phyloP scores from a whole-genome alignment of 2,888 invertebrate genomes.

The Cosmorhoe ocellata region DNA sequence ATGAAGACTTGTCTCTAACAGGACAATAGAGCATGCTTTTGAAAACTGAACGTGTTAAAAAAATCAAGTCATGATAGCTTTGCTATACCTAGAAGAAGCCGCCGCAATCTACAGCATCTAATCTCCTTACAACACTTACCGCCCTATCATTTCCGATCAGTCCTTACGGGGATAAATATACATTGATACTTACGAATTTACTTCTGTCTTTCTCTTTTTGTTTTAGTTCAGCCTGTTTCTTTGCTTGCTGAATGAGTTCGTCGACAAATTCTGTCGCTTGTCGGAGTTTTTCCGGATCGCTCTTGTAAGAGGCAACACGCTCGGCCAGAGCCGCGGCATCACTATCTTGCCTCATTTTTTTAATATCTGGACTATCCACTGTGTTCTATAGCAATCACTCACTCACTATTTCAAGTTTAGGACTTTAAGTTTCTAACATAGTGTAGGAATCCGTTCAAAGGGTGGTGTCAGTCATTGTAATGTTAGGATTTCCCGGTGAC shows the following conservation, averaged over 20 bases:
- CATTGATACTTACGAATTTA: constrained; percentile 81
- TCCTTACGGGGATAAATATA: constrained; percentile 74
- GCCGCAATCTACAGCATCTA: constrained; percentile 63
- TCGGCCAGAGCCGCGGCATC: constrained; percentile 67
- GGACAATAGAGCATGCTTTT: constrained; percentile 48
- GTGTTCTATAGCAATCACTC: constrained; percentile 14
- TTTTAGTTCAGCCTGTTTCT: constrained; percentile 82
- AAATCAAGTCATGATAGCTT: constrained; percentile 42
- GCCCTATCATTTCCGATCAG: constrained; percentile 73
- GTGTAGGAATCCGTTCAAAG: constrained; percentile 40
- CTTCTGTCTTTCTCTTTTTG: constrained; percentile 82
- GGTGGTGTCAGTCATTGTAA: constrained; percentile 56
- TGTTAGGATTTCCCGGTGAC: constrained; percentile 12
- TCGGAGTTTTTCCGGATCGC: constrained; percentile 83
- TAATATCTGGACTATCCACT: constrained; percentile 13
- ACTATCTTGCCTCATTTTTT: constrained; percentile 69
- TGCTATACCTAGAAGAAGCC: constrained; percentile 70
- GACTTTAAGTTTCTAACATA: constrained; percentile 37
- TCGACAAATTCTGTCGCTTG: constrained; percentile 83
- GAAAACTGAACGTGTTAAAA: constrained; percentile 18
- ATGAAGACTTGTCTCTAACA: constrained; percentile 33
- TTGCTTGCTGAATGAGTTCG: constrained; percentile 83
- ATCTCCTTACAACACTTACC: constrained; percentile 74
- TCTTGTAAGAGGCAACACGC: constrained; percentile 82
- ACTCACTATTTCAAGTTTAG: constrained; percentile 15